Conservation (phyloP, 2,113 vertebrate species). For the Apodemus speciosus region DNA sequence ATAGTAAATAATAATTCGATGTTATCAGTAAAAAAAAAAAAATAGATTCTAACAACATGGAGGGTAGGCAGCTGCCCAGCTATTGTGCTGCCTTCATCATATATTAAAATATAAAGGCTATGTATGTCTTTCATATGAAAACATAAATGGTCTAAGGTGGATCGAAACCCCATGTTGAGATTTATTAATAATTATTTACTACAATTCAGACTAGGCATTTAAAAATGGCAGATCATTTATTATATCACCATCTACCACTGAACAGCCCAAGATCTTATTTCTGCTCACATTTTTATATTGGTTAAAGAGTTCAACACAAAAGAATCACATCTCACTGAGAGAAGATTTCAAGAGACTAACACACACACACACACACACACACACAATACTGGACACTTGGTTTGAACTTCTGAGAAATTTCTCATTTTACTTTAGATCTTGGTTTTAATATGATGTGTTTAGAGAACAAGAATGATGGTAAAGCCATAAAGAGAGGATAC, state of each 20-base stretch:
- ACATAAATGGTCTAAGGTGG: no score
- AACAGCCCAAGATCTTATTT: background rate
- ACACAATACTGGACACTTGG: background rate
- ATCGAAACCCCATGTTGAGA: no score
- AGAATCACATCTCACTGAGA: background rate
- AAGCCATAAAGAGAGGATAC: background rate
- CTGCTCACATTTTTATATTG: constrained; percentile 24
- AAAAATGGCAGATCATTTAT: background rate
- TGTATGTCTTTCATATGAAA: no score
- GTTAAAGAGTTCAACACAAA: constrained; percentile 21
- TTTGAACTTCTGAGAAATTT: constrained; percentile 47
- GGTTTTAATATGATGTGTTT: background rate
- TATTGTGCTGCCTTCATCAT: no score
- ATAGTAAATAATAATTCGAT: no score
- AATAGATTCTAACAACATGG: no score
- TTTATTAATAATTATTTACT: no score
- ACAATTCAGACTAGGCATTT: background rate
- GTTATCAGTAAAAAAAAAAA: no score
- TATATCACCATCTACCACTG: background rate
- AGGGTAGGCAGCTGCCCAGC: no score
- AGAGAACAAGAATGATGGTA: background rate
- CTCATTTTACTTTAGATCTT: constrained; percentile 55
- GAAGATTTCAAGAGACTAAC: background rate
- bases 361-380: no score
- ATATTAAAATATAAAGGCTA: no score